These are phyloP conservation scores for Tuta absoluta DNA, from an alignment of 2,888 invertebrate genomes.

Conservation along the genomic window DNA sequence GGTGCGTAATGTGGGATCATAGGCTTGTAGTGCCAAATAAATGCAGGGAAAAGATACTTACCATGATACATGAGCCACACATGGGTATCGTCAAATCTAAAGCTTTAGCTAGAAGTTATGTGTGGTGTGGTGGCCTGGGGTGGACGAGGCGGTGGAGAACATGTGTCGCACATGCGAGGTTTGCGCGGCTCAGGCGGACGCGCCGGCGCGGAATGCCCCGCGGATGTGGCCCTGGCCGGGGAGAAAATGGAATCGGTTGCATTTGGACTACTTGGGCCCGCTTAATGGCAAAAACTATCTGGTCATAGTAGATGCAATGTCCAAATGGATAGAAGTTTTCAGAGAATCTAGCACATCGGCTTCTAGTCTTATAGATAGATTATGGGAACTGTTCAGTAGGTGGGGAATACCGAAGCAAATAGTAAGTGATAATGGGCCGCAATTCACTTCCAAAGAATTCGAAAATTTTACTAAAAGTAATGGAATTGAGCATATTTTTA, in stretches of 20 bases:
- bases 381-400: too few species aligned
- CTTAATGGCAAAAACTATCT: not conserved
- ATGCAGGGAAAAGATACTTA: conserved; percentile 21
- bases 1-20: conserved; percentile 34
- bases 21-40: conserved; percentile 31
- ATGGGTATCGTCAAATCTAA: conserved; percentile 35
- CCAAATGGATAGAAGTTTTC: conserved; percentile 6
- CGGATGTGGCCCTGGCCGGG: conserved; percentile 5
- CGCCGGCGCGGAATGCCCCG: not conserved
- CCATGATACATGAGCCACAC: conserved; percentile 30
- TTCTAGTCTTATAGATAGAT: too few species aligned
- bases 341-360: not conserved
- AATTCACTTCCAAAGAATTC: conserved; percentile 19
- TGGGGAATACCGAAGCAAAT: too few species aligned
- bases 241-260: not conserved
- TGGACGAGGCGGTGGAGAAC: conserved; percentile 16
- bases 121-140: too few species aligned
- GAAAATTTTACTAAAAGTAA: not conserved
- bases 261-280: conserved; percentile 3
- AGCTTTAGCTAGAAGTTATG: conserved; percentile 32
- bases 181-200: not conserved
- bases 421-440: too few species aligned
- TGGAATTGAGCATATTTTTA: conserved; percentile 26
- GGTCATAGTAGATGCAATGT: not conserved
- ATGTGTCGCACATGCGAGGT: not conserved